A percentile compares a stretch with the other conserved stretches of the same genome.
Evolutionary conservation across 2,113 vertebrate genomes (phyloP).

Genomic region (Dendropsophus ebraccatus): DNA sequence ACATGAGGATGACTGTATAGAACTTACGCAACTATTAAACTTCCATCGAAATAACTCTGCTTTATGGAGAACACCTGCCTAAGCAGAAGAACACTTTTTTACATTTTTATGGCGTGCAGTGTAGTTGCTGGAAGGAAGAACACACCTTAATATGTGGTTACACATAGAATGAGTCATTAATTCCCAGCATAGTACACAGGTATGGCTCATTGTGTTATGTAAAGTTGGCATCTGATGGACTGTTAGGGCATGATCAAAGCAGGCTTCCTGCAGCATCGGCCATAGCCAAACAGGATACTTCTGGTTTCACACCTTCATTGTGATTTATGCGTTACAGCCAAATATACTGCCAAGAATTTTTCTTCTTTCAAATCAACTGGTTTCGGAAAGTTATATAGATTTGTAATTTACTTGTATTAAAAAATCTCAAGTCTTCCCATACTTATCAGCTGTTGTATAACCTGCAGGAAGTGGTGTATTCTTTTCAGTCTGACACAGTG

Average conservation of each 20-base stretch:
- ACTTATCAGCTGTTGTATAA: too few species aligned
- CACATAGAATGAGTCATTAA: not conserved
- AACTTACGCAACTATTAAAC: not conserved
- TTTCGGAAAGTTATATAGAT: too few species aligned
- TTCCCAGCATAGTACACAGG: not conserved
- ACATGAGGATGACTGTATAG: not conserved
- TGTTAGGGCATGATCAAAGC: not conserved
- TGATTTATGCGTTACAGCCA: not conserved
- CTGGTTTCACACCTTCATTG: not conserved
- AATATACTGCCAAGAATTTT: too few species aligned
- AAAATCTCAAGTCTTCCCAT: too few species aligned
- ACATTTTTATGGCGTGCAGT: not conserved
- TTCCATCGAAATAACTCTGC: not conserved
- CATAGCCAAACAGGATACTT: not conserved
- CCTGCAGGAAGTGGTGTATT: too few species aligned
- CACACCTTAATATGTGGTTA: slow-evolving; percentile 18
- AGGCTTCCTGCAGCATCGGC: not conserved
- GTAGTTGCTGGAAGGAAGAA: not conserved
- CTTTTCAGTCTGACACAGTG: too few species aligned
- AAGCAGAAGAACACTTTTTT: not conserved
- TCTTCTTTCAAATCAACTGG: too few species aligned
- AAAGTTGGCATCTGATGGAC: not conserved
- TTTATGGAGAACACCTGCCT: not conserved
- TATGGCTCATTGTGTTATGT: not conserved
- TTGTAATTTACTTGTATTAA: too few species aligned